These are phyloP conservation scores for Protomyctophum bolini DNA, from an alignment of 2,113 vertebrate genomes.

Conservation along the genomic window DNA sequence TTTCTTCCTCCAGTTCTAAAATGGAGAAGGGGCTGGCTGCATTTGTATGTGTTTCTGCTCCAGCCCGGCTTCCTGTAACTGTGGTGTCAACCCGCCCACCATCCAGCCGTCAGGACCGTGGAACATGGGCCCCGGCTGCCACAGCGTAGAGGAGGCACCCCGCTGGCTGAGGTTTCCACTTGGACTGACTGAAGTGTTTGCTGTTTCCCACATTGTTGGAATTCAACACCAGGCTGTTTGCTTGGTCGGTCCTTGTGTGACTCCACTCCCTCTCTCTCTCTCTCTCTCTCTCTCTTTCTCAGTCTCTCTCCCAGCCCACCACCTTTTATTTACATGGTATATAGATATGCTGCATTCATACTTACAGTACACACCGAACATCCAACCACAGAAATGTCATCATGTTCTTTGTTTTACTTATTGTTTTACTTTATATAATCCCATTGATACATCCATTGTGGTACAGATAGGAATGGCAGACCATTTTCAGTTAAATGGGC, in stretches of 20 bases:
- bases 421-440: neutral
- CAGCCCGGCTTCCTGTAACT: constrained; percentile 57
- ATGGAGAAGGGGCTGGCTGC: constrained; percentile 44
- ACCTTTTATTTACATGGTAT: constrained; percentile 38
- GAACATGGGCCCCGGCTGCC: constrained; percentile 31
- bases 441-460: neutral
- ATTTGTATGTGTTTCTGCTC: constrained; percentile 69
- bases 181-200: constrained; percentile 65
- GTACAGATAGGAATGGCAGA: neutral
- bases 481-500: constrained; percentile 6
- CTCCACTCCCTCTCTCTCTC: constrained; percentile 27
- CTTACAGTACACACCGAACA: constrained; percentile 4
- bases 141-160: constrained; percentile 45
- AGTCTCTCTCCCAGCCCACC: constrained; percentile 20
- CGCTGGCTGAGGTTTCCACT: constrained; percentile 59
- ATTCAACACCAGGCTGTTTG: constrained; percentile 75
- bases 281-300: neutral
- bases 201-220: constrained; percentile 76
- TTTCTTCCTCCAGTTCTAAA: constrained; percentile 37
- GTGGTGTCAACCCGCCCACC: constrained; percentile 56
- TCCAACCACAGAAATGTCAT: neutral
- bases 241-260: constrained; percentile 60
- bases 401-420: neutral
- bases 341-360: constrained; percentile 23
- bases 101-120: constrained; percentile 54